Percentiles rank a stretch among this genome's conserved stretches.
phyloP scores from a whole-genome alignment of 2,113 vertebrate genomes.

The Taxidea taxus region DNA sequence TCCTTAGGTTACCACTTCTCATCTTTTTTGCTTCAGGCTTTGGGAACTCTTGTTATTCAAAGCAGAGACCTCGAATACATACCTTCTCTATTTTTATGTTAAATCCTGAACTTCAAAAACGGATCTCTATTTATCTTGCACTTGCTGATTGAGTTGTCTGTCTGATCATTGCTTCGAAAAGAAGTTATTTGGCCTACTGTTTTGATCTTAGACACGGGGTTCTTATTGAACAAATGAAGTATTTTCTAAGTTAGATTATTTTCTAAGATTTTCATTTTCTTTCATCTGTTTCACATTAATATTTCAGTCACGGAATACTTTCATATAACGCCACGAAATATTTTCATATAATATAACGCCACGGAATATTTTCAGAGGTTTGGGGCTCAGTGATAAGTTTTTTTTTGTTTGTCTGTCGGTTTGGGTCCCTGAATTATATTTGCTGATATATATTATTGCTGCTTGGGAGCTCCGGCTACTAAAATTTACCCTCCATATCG shows the following conservation, averaged over 20 bases:
- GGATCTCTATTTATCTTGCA: background rate
- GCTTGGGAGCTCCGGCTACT: background rate
- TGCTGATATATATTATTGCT: background rate
- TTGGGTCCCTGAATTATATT: background rate
- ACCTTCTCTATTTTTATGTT: background rate
- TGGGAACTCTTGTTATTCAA: background rate
- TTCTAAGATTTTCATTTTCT: background rate
- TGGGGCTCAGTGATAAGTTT: background rate
- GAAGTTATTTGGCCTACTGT: background rate
- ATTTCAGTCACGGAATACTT: background rate
- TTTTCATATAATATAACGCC: background rate
- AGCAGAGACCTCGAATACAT: background rate
- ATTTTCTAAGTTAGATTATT: conserved; percentile 5
- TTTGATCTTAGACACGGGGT: background rate
- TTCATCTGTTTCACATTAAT: background rate
- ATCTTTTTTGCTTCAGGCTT: background rate
- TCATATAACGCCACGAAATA: background rate
- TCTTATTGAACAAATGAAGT: background rate
- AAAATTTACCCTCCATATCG: background rate
- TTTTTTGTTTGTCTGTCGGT: background rate
- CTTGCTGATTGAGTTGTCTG: background rate
- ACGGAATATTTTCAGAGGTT: background rate
- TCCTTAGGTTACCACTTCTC: background rate
- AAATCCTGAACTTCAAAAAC: background rate
- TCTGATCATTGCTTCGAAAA: background rate